Evolutionary conservation across 2,797 vertebrate species (phyloP), one percentile per base, ranked within the genome.

Genomic region (Siniperca scherzeri): DNA sequence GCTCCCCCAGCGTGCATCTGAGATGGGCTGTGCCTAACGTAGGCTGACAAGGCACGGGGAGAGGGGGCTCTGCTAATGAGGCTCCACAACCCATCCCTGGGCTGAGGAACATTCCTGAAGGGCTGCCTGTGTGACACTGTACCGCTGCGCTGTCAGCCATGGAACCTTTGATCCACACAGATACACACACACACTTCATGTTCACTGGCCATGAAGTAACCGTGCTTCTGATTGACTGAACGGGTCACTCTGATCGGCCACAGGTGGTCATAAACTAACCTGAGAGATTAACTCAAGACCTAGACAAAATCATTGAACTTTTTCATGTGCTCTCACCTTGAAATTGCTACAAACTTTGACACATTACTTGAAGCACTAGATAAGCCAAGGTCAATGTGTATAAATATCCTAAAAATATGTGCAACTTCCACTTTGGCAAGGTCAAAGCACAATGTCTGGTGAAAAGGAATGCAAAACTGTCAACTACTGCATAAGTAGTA

Each of bases 51-150:
- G 94, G 95, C 94, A 93, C 95, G 92, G 88, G 81, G 90, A 92
- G 95, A 95, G 92, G 96, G 95, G 87, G 86, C 90, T 93, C 92
- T 91, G 93, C 96, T 97, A 97, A 96, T 95, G 94, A 96, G 95
- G 96, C 77, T 94, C 88, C 95, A 91, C 93, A 91, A 93, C 85
- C 94, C 95, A 96, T 96, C 97, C 96, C 96, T 94, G 91, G 84
- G 93, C 95, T 83, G 92, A 95, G 94, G 96, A 96, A 97, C 94
- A 95, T 97, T 97, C 96, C 94, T 81, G 91, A 91, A 87, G 90
- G 91, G 88, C 89, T 89, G 91, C 85, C 84, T 85, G 87, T 93
- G 95, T 95, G 95, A 97, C 95, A 96, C 94, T 95, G 91, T 82
- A 89, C 91, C 77, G 88, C 91, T 85, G 91, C 71, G 83, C 88